These are phyloP conservation scores for Channa striata DNA, from an alignment of 2,797 vertebrate genomes.

Conservation along the genomic window DNA sequence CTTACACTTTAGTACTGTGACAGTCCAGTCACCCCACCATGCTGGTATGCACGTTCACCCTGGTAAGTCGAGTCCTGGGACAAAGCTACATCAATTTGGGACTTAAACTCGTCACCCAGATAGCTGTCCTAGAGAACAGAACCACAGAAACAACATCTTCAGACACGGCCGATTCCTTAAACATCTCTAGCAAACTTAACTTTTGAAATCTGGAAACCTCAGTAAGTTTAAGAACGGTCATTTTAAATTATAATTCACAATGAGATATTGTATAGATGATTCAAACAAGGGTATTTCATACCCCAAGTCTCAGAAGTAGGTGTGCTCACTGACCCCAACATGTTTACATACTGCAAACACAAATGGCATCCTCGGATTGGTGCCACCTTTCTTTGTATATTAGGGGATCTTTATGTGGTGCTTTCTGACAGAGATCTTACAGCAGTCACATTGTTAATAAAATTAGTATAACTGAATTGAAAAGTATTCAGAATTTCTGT, in stretches of 20 bases:
- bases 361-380: background rate
- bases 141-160: constrained; percentile 14
- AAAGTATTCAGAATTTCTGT: no score
- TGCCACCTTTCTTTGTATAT: background rate
- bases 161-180: background rate
- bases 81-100: constrained; percentile 98
- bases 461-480: no score
- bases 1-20: constrained; percentile 99
- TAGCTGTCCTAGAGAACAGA: constrained; percentile 92
- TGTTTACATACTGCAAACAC: background rate
- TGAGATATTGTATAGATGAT: background rate
- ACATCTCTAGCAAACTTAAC: no score
- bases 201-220: background rate
- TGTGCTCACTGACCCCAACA: no score
- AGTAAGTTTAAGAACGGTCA: no score
- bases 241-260: background rate
- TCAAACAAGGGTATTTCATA: no score
- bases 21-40: constrained; percentile 98
- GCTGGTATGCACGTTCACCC: constrained; percentile 99
- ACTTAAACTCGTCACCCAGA: constrained; percentile 99
- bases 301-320: no score
- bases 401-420: no score
- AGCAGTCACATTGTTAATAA: background rate
- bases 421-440: background rate
- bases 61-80: constrained; percentile 99